Base-by-base conservation (phyloP, 2,888 invertebrate genomes). In the Amaurobius ferox region DNA sequence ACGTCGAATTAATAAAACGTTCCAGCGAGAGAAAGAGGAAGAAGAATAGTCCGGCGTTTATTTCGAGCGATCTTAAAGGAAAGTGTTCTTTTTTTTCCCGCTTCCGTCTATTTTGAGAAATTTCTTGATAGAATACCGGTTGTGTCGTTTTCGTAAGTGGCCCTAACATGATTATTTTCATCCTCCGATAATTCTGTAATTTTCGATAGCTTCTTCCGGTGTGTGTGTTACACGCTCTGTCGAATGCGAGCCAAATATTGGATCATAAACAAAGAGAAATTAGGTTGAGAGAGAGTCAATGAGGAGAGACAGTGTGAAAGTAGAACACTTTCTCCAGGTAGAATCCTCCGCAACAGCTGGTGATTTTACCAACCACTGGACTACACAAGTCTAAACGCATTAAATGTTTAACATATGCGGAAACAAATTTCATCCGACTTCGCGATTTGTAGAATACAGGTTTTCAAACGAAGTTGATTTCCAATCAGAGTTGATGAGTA, bases 21-120 rank as follows among this genome's bases (percentile, higher is more conserved):
- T 55, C 55, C 55, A 11, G 32, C 13, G 35, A 66, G 35, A 32
- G 62, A 67, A 64, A 74, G 72, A 77, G 77, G 71, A 85, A 77
- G 83, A 85, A 77, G 67, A 77, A 81, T 62, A 29, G 55, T 19
- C 32, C 32, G 62, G 76, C 39, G 83, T 85, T 85, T 85, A 85
- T 85, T 85, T 85, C 83, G 29, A 85, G 83, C 83, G 83, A 85
- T 85, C 83, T 85, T 85, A 71, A 66, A 72, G 83, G 83, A 85
- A 85, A 72, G 28, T n/a, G 35, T 26, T 30, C 62, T 73, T 83
- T 85, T 85, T 55, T 55, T n/a, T 55, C 55, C 83, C 83, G 67
- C 77, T 85, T 85, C 83, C 83, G 74, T 85, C 83, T 78, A 78
- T 85, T 85, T 85, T 72, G 39, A 35, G 77, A 29, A 28, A 61